A percentile compares a stretch with the other conserved stretches of the same genome.
Evolutionary conservation across 2,797 vertebrate species (phyloP).

Genomic region (Oceanodroma leucorhoa): DNA sequence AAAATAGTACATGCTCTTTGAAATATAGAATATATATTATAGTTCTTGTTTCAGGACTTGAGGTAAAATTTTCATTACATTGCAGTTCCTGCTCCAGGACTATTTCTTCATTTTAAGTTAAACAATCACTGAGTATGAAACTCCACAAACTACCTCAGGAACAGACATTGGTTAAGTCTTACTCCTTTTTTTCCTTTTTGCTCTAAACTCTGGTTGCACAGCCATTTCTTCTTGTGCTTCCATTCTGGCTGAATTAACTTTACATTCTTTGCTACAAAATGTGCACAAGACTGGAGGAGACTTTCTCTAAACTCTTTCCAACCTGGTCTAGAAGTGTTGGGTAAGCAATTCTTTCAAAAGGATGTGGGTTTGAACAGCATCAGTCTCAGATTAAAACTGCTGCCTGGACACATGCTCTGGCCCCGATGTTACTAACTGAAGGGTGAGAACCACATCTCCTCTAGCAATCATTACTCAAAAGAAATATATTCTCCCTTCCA

Average conservation of each 20-base stretch:
- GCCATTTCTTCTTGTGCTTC: background rate
- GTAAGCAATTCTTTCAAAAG: background rate
- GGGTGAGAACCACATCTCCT: background rate
- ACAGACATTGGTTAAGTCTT: background rate
- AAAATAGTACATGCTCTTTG: background rate
- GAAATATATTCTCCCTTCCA: background rate
- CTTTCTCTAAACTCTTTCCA: background rate
- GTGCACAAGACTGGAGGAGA: background rate
- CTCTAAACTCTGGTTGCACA: background rate
- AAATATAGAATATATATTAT: background rate
- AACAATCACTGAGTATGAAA: background rate
- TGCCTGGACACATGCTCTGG: background rate
- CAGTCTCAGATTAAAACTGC: background rate
- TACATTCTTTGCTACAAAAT: background rate
- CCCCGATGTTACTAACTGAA: background rate
- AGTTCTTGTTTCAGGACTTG: background rate
- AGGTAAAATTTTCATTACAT: background rate
- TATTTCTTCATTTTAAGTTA: background rate
- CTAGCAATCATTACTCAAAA: background rate
- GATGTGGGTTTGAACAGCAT: background rate
- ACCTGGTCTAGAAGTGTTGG: background rate
- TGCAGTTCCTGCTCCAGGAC: background rate
- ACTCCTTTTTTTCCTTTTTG: accelerated
- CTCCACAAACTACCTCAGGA: background rate
- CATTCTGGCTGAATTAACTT: background rate